Base-by-base conservation (phyloP, 2,888 invertebrate genomes). In the Lampropteryx suffumata region DNA sequence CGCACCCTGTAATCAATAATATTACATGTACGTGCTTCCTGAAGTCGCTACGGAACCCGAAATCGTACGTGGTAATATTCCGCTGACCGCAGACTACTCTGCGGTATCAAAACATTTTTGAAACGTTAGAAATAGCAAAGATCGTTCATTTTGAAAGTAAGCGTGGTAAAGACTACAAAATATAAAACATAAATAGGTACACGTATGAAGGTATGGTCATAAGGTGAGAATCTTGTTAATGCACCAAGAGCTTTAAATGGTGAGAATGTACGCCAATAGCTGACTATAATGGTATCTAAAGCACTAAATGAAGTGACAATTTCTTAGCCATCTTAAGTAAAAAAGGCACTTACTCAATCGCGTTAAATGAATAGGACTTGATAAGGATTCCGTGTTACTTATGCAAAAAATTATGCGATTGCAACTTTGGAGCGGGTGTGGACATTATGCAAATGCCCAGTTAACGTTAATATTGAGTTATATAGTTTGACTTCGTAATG, bases 1-100 rank as follows among this genome's bases (percentile, higher is more conserved):
- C 80, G 80, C 82, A 76, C 85, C 79, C 84, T 68, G 82, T 84
- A 84, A 90, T 90, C 89, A 89, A 90, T 89, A 88, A 88, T 87
- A 89, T 87, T 86, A 88, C 83, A 84, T 80, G 87, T 85, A 88
- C 85, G 85, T 84, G 86, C 76, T 81, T 84, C 79, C 84, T 82
- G 77, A 79, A 84, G 76, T 72, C 62, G 69, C 68, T 66, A 64
- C 67, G 63, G 65, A 61, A 62, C 62, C 65, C 60, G 64, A 61
- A 62, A 64, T 67, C 62, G 62, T 49, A 69, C 66, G 66, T 60
- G 56, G 46, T 58, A 59, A 66, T 55, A 64, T 58, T 65, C 62
- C 60, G 58, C 51, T 57, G 50, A 62, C 58, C 57, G 41, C 57
- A 57, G 58, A 55, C 59, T 64, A 62, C 47, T 50, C 50, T 30